Evolutionary conservation across 2,113 vertebrate species (phyloP).

Genomic region (Hydrochoerus hydrochaeris): DNA sequence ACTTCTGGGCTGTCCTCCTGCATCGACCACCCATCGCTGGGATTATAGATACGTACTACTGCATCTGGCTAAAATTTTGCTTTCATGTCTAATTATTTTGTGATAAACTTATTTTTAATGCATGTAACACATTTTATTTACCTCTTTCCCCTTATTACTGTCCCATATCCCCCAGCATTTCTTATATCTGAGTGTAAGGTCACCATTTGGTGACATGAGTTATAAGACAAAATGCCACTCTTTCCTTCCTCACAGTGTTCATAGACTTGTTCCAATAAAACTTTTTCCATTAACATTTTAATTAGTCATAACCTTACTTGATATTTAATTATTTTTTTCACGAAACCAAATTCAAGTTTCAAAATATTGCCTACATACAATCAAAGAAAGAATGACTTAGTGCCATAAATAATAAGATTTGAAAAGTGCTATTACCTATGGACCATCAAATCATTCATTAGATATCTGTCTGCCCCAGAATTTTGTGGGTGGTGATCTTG

Average conservation of each 20-base stretch:
- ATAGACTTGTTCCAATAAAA: background rate
- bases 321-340: background rate
- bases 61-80: too few relatives aligned
- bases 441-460: background rate
- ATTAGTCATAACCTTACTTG: background rate
- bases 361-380: background rate
- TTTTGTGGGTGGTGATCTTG: background rate
- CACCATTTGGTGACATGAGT: background rate
- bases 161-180: background rate
- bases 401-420: background rate
- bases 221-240: background rate
- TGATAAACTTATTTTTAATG: background rate
- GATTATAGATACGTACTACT: too few relatives aligned
- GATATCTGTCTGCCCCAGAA: background rate
- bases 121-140: background rate
- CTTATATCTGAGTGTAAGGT: background rate
- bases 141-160: background rate
- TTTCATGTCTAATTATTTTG: too few relatives aligned
- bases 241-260: background rate
- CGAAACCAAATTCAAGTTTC: background rate
- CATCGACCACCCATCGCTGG: too few relatives aligned
- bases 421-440: background rate
- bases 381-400: background rate
- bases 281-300: background rate
- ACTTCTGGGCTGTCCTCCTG: too few relatives aligned